Base-by-base conservation (phyloP, 1,140 invertebrate genomes). In the Apolygus lucorum region DNA sequence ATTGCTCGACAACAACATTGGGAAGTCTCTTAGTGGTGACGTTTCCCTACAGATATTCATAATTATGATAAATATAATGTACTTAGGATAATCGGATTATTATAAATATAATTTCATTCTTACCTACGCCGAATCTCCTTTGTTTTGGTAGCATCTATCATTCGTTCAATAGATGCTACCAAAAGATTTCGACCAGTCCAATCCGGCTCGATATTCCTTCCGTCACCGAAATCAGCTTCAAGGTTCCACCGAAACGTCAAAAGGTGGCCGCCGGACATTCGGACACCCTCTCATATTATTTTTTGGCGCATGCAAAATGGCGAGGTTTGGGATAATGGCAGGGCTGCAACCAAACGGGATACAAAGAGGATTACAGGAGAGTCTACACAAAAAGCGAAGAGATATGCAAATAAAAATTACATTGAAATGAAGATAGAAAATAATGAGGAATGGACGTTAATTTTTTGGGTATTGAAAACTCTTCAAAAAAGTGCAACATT, bases 121-220 rank as follows among this genome's bases (percentile, higher is more conserved):
- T 59, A 59, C 54, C 54, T 24, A 59, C 54, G 54, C 54, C 54
- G 54, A 17, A 59, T 59, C 22, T 59, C 54, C 54, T 59, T 24
- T 59, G 11, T 59, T 59, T 59, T 22, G 54, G 11, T 17, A 59
- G 54, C 54, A 59, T 59, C 54, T 59, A 59, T 59, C n/a, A n/a
- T n/a, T n/a, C 54, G 54, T 8, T 4, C 11, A 24, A 24, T 11
- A 59, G 54, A 59, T 24, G 54, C 54, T 59, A 24, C 54, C 34
- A n/a, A n/a, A n/a, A n/a, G n/a, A n/a, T n/a, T n/a, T n/a, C n/a
- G n/a, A n/a, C n/a, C n/a, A n/a, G n/a, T n/a, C n/a, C n/a, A n/a
- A n/a, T n/a, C n/a, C n/a, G n/a, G n/a, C n/a, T n/a, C n/a, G n/a
- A n/a, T n/a, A n/a, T n/a, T n/a, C n/a, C n/a, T n/a, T n/a, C n/a